Percentiles rank a stretch among this genome's conserved stretches.
phyloP scores from a whole-genome alignment of 2,797 vertebrate species.

The Fundulus diaphanus region DNA sequence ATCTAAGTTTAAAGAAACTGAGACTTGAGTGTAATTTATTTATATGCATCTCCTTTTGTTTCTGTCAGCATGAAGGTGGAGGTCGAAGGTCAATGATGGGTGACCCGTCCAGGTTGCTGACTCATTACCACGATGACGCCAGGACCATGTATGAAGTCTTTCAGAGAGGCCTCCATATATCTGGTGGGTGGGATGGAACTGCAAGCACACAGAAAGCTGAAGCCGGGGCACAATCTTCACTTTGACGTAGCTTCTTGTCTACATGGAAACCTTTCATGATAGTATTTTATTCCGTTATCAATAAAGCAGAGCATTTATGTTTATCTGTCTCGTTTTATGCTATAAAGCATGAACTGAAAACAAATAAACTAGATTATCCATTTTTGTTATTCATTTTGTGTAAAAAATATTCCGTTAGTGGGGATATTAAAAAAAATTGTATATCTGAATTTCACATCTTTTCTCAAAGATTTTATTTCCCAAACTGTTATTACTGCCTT shows the following conservation, averaged over 20 bases:
- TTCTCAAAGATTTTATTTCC: too few relatives aligned
- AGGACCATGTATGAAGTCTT: constrained; percentile 98
- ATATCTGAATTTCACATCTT: too few relatives aligned
- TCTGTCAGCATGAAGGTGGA: constrained; percentile 80
- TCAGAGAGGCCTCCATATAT: constrained; percentile 91
- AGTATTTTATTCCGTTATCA: background rate
- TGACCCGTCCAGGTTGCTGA: constrained; percentile 85
- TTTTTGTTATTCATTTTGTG: background rate
- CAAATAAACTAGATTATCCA: background rate
- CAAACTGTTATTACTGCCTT: too few relatives aligned
- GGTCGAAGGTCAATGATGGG: constrained; percentile 91
- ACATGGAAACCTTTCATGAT: background rate
- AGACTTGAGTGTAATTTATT: background rate
- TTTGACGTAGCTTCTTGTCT: background rate
- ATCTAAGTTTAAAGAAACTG: background rate
- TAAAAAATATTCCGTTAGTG: too few relatives aligned
- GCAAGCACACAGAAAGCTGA: background rate
- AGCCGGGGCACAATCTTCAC: background rate
- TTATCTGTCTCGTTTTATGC: background rate
- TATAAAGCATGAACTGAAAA: background rate
- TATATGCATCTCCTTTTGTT: constrained; percentile 5
- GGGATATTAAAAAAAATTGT: too few relatives aligned
- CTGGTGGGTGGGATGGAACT: constrained; percentile 82
- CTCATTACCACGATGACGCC: constrained; percentile 94
- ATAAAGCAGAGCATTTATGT: background rate